Base-by-base conservation (phyloP, 2,113 vertebrate species). In the Halichoerus grypus region DNA sequence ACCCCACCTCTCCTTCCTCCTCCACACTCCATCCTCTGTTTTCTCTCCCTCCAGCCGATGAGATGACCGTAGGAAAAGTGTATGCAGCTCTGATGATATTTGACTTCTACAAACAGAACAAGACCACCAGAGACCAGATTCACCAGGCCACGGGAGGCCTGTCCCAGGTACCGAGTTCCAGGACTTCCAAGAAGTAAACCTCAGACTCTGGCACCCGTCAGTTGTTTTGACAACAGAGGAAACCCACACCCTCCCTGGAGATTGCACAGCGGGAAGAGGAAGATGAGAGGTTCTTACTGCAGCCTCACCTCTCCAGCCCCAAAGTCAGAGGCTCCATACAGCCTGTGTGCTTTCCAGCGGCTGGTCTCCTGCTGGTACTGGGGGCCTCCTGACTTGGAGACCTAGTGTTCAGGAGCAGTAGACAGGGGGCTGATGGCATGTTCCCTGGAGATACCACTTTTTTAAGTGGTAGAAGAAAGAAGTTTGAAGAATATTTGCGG, bases 81-180 rank as follows among this genome's bases (percentile, higher is more conserved):
- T 99, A 99, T 0, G 99, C 99, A 0, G 99, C 99, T 0, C 99
- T 99, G 92, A 99, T 99, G 99, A 99, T 99, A 98, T 99, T 99
- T 0, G 99, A 99, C 98, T 99, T 99, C 99, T 99, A 99, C 98
- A 99, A 99, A 93, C 99, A 99, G 99, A 99, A 99, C 91, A 99
- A 99, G 97, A 99, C 99, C 91, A 99, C 98, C 97, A 99, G 99
- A 95, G 98, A 99, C 14, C 99, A 99, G 97, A 98, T 98, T 93
- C 99, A 99, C 76, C 99, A 99, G 96, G 99, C 99, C 1, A 87
- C 99, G 0, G 99, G 99, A 92, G 99, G 99, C 85, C 98, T 99
- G 51, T 98, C 99, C 91, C 99, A 99, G 99, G 99, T 99, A 98
- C 42, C 3, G 0, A 80, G 59, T 59, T 33, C 36, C 22, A 49